A percentile compares a stretch with the other conserved stretches of the same genome.
These are phyloP conservation scores for Hypomesus transpacificus DNA, from an alignment of 2,113 vertebrate genomes.

Conservation along the genomic window DNA sequence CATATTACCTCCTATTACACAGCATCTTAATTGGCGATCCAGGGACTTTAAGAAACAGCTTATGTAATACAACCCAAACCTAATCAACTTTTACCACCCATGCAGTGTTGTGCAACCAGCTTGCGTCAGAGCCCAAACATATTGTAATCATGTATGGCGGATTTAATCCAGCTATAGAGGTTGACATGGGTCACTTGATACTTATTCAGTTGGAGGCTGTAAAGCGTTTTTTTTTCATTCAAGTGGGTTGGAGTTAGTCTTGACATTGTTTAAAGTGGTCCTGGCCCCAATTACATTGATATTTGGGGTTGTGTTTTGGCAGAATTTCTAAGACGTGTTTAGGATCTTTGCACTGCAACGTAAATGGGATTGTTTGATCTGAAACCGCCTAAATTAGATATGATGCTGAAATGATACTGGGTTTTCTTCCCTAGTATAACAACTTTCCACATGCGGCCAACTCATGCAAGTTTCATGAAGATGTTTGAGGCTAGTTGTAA, in stretches of 20 bases:
- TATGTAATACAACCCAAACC: conserved; percentile 33
- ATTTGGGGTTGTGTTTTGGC: too few species aligned
- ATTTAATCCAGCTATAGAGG: conserved; percentile 9
- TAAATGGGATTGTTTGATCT: too few species aligned
- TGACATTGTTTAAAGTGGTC: not conserved
- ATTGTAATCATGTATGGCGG: conserved; percentile 34
- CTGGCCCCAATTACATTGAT: too few species aligned
- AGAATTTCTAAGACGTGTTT: too few species aligned
- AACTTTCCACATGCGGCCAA: too few species aligned
- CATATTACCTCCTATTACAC: conserved; percentile 24
- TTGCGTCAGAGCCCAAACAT: conserved; percentile 21
- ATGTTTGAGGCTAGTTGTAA: too few species aligned
- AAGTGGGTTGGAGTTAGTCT: not conserved
- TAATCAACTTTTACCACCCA: conserved; percentile 34
- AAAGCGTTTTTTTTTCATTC: conserved; percentile 9
- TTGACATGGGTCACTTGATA: not conserved
- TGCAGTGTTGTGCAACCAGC: conserved; percentile 42
- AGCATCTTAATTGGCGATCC: not conserved
- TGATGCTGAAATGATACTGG: too few species aligned
- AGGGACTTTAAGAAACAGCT: conserved; percentile 37
- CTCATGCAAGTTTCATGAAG: too few species aligned
- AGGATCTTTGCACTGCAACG: too few species aligned
- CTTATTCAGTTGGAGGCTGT: not conserved
- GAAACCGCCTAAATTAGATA: too few species aligned
- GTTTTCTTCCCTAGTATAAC: too few species aligned